phyloP scores from a whole-genome alignment of 2,888 invertebrate species.

The Aproaerema taeniolella region DNA sequence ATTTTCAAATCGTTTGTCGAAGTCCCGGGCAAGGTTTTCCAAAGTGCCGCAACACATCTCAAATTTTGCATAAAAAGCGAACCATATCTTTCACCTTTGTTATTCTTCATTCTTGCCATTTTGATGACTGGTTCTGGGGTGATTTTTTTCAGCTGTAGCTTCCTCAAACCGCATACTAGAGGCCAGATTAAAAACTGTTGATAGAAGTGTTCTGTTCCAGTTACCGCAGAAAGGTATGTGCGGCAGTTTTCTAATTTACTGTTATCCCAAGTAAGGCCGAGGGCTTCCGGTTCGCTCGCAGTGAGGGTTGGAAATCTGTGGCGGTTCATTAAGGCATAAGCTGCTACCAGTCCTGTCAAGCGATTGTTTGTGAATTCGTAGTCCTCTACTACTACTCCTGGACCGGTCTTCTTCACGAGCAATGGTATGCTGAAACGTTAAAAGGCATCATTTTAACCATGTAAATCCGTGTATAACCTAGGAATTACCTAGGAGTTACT shows the following conservation, averaged over 20 bases:
- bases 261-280: constrained; percentile 43
- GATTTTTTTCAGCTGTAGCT: constrained; percentile 40
- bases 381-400: constrained; percentile 31
- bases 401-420: constrained; percentile 36
- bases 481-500: too few relatives aligned
- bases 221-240: constrained; percentile 40
- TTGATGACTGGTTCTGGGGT: constrained; percentile 35
- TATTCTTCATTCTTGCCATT: constrained; percentile 42
- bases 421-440: constrained; percentile 36
- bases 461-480: not conserved
- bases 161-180: constrained; percentile 40
- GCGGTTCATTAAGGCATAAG: constrained; percentile 41
- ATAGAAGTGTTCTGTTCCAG: constrained; percentile 42
- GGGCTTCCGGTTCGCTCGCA: constrained; percentile 32
- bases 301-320: constrained; percentile 30
- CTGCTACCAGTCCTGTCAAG: constrained; percentile 39
- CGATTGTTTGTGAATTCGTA: constrained; percentile 47
- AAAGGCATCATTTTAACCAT: not conserved
- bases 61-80: constrained; percentile 28
- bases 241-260: constrained; percentile 26
- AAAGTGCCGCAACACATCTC: constrained; percentile 25
- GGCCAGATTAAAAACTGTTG: constrained; percentile 44
- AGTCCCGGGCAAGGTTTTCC: constrained; percentile 32
- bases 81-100: constrained; percentile 33
- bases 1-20: constrained; percentile 22